phyloP scores from a whole-genome alignment of 2,113 vertebrate genomes.

The Ageneiosus marmoratus region DNA sequence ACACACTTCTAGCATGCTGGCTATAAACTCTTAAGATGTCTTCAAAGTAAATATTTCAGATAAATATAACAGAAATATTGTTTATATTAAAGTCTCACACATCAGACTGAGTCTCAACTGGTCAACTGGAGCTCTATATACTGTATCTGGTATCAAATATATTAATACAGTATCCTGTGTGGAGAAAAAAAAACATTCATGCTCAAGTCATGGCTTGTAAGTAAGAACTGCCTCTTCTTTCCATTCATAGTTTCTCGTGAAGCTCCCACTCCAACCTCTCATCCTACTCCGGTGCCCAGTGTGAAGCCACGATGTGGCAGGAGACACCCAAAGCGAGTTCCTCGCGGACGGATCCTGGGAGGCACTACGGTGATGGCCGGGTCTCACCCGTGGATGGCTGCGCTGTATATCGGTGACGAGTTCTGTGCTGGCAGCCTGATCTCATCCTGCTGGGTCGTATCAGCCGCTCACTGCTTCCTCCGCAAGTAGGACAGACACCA shows the following conservation, averaged over 20 bases:
- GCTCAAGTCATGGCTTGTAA: neutral
- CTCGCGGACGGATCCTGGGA: conserved; percentile 81
- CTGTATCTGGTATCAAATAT: too few relatives aligned
- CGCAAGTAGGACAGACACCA: conserved; percentile 14
- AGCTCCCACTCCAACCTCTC: conserved; percentile 33
- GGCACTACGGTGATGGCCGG: conserved; percentile 82
- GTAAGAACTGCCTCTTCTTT: neutral
- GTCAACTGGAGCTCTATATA: neutral
- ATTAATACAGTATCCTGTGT: neutral
- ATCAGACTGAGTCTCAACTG: neutral
- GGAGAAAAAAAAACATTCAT: neutral
- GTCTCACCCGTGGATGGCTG: conserved; percentile 90
- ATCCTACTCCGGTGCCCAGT: neutral
- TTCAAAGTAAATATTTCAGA: neutral
- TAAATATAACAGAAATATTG: neutral
- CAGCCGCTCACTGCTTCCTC: conserved; percentile 91
- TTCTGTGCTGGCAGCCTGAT: conserved; percentile 89
- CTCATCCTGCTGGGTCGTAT: conserved; percentile 89
- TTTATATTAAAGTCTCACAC: neutral
- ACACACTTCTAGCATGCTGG: conserved; percentile 17
- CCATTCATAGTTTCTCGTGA: conserved; percentile 37
- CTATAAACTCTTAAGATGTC: neutral
- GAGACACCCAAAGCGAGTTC: conserved; percentile 81
- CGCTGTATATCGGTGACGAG: conserved; percentile 81
- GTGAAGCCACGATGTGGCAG: conserved; percentile 72